Base-by-base conservation (phyloP, 2,888 invertebrate genomes). In the Torymus texanus region DNA sequence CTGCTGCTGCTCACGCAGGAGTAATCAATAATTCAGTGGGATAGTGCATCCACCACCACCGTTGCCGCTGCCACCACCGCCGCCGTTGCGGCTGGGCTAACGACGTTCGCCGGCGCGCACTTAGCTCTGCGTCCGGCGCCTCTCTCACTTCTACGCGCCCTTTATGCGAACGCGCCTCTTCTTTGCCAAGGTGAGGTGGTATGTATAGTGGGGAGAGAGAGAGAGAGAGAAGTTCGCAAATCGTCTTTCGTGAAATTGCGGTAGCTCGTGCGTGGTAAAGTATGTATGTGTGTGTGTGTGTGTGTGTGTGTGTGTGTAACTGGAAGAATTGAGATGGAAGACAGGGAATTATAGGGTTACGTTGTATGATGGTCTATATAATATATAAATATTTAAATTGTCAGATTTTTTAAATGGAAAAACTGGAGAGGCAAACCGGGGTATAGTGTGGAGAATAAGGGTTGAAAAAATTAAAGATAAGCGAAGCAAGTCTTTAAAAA, bases 21-120 rank as follows among this genome's bases (percentile, higher is more conserved):
- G 62, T 78, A 62, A 73, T 78, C 73, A 78, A 67, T 78, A 78
- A 78, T 73, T 73, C 67, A 68, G 67, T 14, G 51, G 58, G 51
- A 70, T 77, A 65, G 63, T 59, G 24, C 24, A 41, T 61, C 56
- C n/a, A 70, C 4, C 13, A 61, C n/a, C 4, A 70, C 4, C 13
- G 53, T 11, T 1, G 24, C n/a, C 53, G 24, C 24, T 14, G 53
- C 56, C n/a, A 58, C 4, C 13, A 61, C n/a, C 3, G 29, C 29
- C 29, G 29, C 41, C 41, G n/a, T n/a, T 41, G 21, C 59, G 29
- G 21, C 50, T 50, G 50, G 12, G 63, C 70, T 76, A 76, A 76
- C 76, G 76, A 76, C 29, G 63, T 24, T 76, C 21, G 50, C 51
- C 59, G 51, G 75, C 66, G 58, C 66, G 74, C 66, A 75, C 75